Percentiles rank a stretch among this genome's conserved stretches.
Evolutionary conservation across 2,113 vertebrate genomes (phyloP).

Genomic region (Prunella himalayana): DNA sequence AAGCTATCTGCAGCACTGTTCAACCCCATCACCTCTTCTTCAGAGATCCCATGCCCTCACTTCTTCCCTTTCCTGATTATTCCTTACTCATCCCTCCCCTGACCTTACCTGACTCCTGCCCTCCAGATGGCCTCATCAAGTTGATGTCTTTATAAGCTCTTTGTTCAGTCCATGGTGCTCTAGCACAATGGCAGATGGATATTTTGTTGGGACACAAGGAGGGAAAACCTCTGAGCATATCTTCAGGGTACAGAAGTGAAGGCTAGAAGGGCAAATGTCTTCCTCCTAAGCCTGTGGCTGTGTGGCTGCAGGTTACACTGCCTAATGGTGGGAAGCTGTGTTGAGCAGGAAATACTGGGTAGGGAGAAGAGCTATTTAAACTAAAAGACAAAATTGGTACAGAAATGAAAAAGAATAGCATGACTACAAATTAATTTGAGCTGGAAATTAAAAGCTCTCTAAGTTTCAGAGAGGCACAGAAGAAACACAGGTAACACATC

Average conservation of each 20-base stretch:
- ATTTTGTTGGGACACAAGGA: not conserved
- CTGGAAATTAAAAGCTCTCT: not conserved
- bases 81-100: not conserved
- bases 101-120: not conserved
- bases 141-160: not conserved
- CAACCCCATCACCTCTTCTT: not conserved
- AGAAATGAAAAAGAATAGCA: not conserved
- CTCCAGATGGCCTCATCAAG: not conserved
- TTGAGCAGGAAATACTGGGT: not conserved
- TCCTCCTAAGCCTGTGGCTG: not conserved
- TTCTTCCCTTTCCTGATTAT: not conserved
- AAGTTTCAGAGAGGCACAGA: not conserved
- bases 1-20: not conserved
- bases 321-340: not conserved
- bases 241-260: not conserved
- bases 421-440: not conserved
- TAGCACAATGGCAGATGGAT: rapidly evolving
- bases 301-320: rapidly evolving
- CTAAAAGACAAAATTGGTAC: not conserved
- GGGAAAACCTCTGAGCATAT: not conserved
- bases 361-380: not conserved
- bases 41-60: not conserved
- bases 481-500: not conserved
- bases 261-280: not conserved
- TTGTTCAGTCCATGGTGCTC: not conserved